Base-by-base conservation (phyloP, 2,888 invertebrate species). In the Conus canariensis region DNA sequence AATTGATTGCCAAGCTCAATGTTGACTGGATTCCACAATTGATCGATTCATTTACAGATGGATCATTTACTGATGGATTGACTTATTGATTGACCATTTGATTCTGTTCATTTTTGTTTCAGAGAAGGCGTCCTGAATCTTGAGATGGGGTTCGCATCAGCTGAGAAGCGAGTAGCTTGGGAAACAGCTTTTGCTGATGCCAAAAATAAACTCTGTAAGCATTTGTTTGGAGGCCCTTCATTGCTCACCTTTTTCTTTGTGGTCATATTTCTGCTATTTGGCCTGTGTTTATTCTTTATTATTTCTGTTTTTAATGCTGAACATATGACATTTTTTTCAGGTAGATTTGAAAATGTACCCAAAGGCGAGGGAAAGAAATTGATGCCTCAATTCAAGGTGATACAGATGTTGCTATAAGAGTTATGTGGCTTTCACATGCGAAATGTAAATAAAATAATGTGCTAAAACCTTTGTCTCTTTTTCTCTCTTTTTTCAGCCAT, bases 161-260 rank as follows among this genome's bases (percentile, higher is more conserved):
- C 98, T 14, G 99, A 99, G 93, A 98, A 98, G 95, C 97, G 98
- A 92, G 97, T 98, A 88, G 97, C 97, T 91, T 99, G 99, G 99
- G 99, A 99, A 96, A 98, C 98, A 95, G 97, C 98, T n/a, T 98
- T 99, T 95, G 98, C 97, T 95, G 99, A 99, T 95, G 98, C 98
- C 89, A 99, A 99, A 96, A 98, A 98, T 95, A 98, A 98, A 97
- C 97, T 99, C 96, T 98, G 99, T 99, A 97, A 97, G 97, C 96
- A 56, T 16, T 80, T 80, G 25, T 77, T 25, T n/a, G 19, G 60
- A 64, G 16, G 60, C 16, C 16, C 60, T 64, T 64, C 16, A 14
- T 64, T 64, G 0, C 60, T 70, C 19, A 19, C 22, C 70, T 22
- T 16, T 70, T 70, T 70, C 22, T 70, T 70, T 70, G 14, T 70